These are phyloP conservation scores for Tursiops truncatus DNA, from an alignment of 2,113 vertebrate species.

Conservation along the genomic window DNA sequence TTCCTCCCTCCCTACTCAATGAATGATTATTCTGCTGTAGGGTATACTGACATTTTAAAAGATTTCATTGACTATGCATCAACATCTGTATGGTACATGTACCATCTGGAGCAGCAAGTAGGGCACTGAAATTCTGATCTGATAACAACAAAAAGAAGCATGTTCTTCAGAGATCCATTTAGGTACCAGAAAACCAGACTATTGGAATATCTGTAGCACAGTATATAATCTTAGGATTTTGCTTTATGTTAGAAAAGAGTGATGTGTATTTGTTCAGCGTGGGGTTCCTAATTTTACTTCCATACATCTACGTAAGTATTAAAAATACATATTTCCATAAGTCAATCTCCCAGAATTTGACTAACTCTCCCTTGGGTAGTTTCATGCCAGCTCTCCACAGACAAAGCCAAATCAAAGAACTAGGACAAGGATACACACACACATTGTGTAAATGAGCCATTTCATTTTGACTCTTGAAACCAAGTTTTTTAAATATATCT, in stretches of 20 bases:
- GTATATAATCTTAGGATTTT: background rate
- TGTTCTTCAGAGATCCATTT: background rate
- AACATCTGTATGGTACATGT: conserved; percentile 39
- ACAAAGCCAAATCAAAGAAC: conserved; percentile 26
- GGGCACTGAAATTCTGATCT: conserved; percentile 49
- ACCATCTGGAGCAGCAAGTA: background rate
- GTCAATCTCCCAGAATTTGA: background rate
- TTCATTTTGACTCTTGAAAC: background rate
- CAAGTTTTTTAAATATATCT: background rate
- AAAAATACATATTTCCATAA: background rate
- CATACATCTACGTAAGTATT: background rate
- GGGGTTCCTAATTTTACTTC: background rate
- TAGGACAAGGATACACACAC: background rate
- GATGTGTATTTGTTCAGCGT: background rate
- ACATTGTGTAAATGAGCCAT: background rate
- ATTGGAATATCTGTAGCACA: background rate
- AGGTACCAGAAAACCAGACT: background rate
- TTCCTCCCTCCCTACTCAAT: background rate
- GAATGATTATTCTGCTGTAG: conserved; percentile 19
- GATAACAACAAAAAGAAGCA: background rate
- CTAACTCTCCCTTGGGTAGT: background rate
- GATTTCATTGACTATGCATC: conserved; percentile 47
- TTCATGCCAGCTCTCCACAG: background rate
- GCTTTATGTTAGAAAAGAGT: background rate
- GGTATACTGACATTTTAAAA: conserved; percentile 7